Conservation (phyloP, 1,140 invertebrate species). For the Drosophila busckii region DNA sequence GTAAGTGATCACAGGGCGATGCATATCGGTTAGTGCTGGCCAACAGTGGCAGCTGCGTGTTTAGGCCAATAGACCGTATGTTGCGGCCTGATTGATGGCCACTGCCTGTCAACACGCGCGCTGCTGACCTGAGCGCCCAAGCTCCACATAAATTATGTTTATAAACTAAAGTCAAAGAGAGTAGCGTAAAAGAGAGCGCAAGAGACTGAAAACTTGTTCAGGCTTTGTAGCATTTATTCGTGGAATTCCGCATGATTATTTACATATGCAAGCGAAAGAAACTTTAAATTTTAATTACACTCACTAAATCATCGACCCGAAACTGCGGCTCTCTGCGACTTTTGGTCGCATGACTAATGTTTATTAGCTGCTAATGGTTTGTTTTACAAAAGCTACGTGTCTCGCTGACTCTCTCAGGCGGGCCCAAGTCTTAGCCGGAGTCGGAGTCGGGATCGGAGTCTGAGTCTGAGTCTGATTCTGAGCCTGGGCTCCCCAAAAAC, state of each 20-base stretch:
- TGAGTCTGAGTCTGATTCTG: constrained; percentile 3
- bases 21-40: constrained; percentile 40
- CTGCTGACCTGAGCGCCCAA: constrained; percentile 21
- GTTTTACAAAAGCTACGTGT: constrained; percentile 78
- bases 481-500: constrained; percentile 19
- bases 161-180: constrained; percentile 40
- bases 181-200: constrained; percentile 4
- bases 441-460: not conserved
- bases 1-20: constrained; percentile 54
- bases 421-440: not conserved
- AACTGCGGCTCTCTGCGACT: constrained; percentile 12
- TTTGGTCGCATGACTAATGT: constrained; percentile 74
- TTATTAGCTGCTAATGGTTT: constrained; percentile 79
- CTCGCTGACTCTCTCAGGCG: constrained; percentile 15
- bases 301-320: constrained; percentile 69
- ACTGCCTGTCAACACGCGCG: constrained; percentile 57
- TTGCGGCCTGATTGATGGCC: constrained; percentile 49
- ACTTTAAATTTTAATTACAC: constrained; percentile 72
- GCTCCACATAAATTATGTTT: constrained; percentile 70
- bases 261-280: constrained; percentile 66
- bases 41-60: not conserved
- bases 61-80: constrained; percentile 10
- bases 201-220: constrained; percentile 54
- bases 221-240: constrained; percentile 55
- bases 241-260: constrained; percentile 70